These are phyloP conservation scores for Rhopilema esculentum DNA, from an alignment of 30 jellyfish, hydroid and myxozoan species.

Conservation along the genomic window DNA sequence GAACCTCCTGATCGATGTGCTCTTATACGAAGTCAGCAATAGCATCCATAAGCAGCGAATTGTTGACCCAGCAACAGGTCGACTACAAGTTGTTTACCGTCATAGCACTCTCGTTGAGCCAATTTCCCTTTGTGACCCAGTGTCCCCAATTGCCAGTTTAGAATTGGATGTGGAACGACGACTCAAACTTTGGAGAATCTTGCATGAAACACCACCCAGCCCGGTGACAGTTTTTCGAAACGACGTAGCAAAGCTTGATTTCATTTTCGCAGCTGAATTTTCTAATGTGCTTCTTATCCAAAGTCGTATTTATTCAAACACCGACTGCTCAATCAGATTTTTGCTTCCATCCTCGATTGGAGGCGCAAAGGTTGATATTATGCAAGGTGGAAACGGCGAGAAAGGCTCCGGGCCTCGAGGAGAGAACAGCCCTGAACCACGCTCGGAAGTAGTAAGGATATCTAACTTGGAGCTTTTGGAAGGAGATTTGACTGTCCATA, in stretches of 20 bases:
- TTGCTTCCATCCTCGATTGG: constrained; percentile 83
- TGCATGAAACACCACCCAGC: constrained; percentile 84
- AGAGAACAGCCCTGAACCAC: constrained; percentile 12
- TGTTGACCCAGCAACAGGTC: constrained; percentile 89
- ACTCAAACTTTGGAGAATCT: constrained; percentile 61
- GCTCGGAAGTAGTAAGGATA: constrained; percentile 71
- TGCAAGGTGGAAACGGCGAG: constrained; percentile 31
- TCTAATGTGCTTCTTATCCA: constrained; percentile 88
- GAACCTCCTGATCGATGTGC: constrained; percentile 68
- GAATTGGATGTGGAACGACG: neutral
- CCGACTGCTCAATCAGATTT: constrained; percentile 58
- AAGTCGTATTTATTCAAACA: constrained; percentile 52
- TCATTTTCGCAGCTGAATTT: constrained; percentile 84
- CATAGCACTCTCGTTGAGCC: constrained; percentile 85
- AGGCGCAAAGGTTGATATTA: constrained; percentile 82
- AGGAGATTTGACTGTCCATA: constrained; percentile 85
- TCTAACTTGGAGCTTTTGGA: constrained; percentile 79
- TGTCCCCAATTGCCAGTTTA: constrained; percentile 8
- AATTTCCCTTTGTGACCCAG: constrained; percentile 72
- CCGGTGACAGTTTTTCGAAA: constrained; percentile 81
- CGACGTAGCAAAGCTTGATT: constrained; percentile 66
- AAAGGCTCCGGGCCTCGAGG: constrained; percentile 17
- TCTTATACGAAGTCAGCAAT: constrained; percentile 78
- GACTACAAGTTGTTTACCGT: constrained; percentile 88
- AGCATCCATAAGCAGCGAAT: constrained; percentile 72